Percentiles rank a stretch among this genome's conserved stretches.
These are phyloP conservation scores for Stegodyphus dumicola DNA, from an alignment of 1,140 invertebrate species.

Conservation along the genomic window DNA sequence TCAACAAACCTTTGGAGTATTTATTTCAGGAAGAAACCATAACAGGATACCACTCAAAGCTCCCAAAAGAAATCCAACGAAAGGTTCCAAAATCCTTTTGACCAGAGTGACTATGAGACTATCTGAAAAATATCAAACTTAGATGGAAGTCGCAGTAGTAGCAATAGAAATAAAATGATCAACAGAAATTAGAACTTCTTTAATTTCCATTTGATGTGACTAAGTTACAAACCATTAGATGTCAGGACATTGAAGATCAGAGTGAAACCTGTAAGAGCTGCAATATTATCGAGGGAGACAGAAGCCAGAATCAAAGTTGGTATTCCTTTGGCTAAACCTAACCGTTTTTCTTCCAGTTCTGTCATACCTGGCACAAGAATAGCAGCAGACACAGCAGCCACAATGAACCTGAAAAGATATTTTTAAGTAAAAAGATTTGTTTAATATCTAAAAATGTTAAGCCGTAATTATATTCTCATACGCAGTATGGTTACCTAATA, in stretches of 20 bases:
- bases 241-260: constrained; percentile 76
- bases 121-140: constrained; percentile 55
- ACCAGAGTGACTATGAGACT: constrained; percentile 62
- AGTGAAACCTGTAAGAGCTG: constrained; percentile 87
- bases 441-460: no score
- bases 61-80: constrained; percentile 65
- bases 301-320: constrained; percentile 95
- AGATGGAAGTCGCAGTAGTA: no score
- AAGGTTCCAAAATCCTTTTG: constrained; percentile 67
- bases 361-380: constrained; percentile 93
- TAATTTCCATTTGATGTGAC: background rate
- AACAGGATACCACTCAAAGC: constrained; percentile 63
- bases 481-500: no score
- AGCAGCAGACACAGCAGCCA: constrained; percentile 92
- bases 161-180: no score
- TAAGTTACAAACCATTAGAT: constrained; percentile 2
- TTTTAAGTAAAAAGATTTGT: no score
- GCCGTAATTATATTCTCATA: no score
- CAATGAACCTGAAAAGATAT: constrained; percentile 75
- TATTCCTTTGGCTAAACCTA: constrained; percentile 92
- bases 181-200: background rate
- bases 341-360: constrained; percentile 82
- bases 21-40: constrained; percentile 61
- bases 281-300: constrained; percentile 84
- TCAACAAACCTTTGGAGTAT: background rate